Conservation (phyloP, 1,140 invertebrate genomes). For the Danaus melanippus region DNA sequence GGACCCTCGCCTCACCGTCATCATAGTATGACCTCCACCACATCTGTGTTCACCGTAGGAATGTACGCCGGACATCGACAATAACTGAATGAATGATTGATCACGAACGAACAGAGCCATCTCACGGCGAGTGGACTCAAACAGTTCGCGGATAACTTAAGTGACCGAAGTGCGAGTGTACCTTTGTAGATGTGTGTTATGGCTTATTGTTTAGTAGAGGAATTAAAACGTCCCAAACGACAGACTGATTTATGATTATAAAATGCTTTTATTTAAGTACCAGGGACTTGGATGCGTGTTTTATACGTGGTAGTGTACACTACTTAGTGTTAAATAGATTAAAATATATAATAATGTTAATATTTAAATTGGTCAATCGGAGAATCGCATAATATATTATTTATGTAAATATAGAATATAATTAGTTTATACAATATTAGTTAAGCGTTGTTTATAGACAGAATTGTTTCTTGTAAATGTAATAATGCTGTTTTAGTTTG, state of each 20-base stretch:
- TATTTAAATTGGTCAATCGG: slow-evolving; percentile 64
- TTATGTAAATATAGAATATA: slow-evolving; percentile 65
- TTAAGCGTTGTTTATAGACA: slow-evolving; percentile 61
- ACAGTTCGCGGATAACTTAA: slow-evolving; percentile 17
- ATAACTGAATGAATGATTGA: slow-evolving; percentile 20
- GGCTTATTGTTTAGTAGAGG: slow-evolving; percentile 63
- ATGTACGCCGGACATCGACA: slow-evolving; percentile 37
- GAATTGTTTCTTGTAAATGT: slow-evolving; percentile 67
- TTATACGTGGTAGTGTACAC: slow-evolving; percentile 70
- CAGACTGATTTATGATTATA: slow-evolving; percentile 70
- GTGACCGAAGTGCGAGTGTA: slow-evolving; percentile 35
- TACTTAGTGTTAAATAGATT: slow-evolving; percentile 66
- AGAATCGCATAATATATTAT: slow-evolving; percentile 68
- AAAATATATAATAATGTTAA: slow-evolving; percentile 65
- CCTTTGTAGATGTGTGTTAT: slow-evolving; percentile 56
- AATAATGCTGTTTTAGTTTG: slow-evolving; percentile 71
- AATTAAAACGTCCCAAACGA: slow-evolving; percentile 71
- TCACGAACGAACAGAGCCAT: not conserved
- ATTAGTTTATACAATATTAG: slow-evolving; percentile 38
- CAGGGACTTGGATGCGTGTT: slow-evolving; percentile 69
- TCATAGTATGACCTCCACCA: slow-evolving; percentile 45
- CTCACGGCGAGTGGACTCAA: slow-evolving; percentile 17
- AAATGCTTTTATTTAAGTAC: slow-evolving; percentile 54
- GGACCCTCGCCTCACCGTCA: slow-evolving; percentile 28
- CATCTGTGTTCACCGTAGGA: slow-evolving; percentile 40